phyloP scores from a whole-genome alignment of 2,113 vertebrate species.

The Mesitornis unicolor region DNA sequence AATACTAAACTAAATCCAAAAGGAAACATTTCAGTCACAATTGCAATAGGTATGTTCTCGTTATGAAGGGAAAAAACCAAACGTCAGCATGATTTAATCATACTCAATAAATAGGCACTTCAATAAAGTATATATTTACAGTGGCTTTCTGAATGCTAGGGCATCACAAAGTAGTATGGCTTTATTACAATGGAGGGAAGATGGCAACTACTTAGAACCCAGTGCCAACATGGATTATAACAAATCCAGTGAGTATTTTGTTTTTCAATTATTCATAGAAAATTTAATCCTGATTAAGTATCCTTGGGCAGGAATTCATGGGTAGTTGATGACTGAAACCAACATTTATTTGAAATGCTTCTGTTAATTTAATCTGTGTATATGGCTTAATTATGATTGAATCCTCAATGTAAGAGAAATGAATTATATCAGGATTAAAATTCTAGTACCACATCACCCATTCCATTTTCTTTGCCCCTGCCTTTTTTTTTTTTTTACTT shows the following conservation, averaged over 20 bases:
- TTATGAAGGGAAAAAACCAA: background rate
- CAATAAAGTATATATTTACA: slow-evolving; percentile 66
- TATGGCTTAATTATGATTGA: slow-evolving; percentile 82
- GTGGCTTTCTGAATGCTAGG: slow-evolving; percentile 51
- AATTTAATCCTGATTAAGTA: slow-evolving; percentile 88
- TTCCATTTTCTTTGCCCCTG: slow-evolving; percentile 42
- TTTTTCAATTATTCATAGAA: slow-evolving; percentile 87
- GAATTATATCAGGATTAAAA: slow-evolving; percentile 82
- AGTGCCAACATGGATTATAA: slow-evolving; percentile 82
- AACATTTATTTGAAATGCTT: slow-evolving; percentile 82
- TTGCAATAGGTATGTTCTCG: slow-evolving; percentile 15
- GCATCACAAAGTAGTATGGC: slow-evolving; percentile 64
- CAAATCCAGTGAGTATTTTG: slow-evolving; percentile 84
- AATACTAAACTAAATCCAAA: background rate
- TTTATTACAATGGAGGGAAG: slow-evolving; percentile 78
- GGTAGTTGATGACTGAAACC: slow-evolving; percentile 81
- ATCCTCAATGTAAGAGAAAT: slow-evolving; percentile 78
- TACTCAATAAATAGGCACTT: slow-evolving; percentile 67
- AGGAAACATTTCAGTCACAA: background rate
- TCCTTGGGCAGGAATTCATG: slow-evolving; percentile 83
- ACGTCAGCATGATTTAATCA: slow-evolving; percentile 8
- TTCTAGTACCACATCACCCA: slow-evolving; percentile 69
- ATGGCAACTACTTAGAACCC: slow-evolving; percentile 79
- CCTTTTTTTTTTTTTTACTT: slow-evolving; percentile 16
- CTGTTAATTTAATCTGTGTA: slow-evolving; percentile 84